These are phyloP conservation scores for Ditula angustiorana DNA, from an alignment of 2,888 invertebrate genomes.

Conservation along the genomic window DNA sequence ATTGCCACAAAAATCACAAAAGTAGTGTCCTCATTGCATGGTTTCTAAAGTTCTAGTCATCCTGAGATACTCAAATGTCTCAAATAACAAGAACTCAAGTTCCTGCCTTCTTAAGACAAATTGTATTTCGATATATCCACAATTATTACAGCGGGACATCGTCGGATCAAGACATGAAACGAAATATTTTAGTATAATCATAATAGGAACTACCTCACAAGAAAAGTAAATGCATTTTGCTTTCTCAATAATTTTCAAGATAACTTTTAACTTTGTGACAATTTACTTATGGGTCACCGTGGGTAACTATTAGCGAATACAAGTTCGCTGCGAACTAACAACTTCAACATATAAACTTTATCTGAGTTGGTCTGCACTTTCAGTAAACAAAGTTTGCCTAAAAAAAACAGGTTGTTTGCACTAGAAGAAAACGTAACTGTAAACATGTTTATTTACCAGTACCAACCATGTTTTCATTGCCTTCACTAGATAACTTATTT, in stretches of 20 bases:
- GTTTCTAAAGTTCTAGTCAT: no score
- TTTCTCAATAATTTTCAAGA: slow-evolving; percentile 13
- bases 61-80: no score
- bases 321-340: slow-evolving; percentile 18
- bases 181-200: no score
- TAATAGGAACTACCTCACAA: no score
- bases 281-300: slow-evolving; percentile 8
- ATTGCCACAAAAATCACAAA: no score
- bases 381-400: slow-evolving; percentile 6
- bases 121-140: no score
- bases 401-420: neutral
- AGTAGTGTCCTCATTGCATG: no score
- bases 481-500: neutral
- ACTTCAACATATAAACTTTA: slow-evolving; percentile 26
- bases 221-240: no score
- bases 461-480: neutral
- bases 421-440: neutral
- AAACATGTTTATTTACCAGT: slow-evolving; percentile 16
- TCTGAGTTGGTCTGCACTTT: slow-evolving; percentile 17
- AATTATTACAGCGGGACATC: no score
- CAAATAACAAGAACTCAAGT: no score
- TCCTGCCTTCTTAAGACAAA: no score
- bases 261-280: slow-evolving; percentile 10
- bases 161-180: no score
- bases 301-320: slow-evolving; percentile 19